Base-by-base conservation (phyloP, 2,797 vertebrate genomes). In the Salarias fasciatus region DNA sequence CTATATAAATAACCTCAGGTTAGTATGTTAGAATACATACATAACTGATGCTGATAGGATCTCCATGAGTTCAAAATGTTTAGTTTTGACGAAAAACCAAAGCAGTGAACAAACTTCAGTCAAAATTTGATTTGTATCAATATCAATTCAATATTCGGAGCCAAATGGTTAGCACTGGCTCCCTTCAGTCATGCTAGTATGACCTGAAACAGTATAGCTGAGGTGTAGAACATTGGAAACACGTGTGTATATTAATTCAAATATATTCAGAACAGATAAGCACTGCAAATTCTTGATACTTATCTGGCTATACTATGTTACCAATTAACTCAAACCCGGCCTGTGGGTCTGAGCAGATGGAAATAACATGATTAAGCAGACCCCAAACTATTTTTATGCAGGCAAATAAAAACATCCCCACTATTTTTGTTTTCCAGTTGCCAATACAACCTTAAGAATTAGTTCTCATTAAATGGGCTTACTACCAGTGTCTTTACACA, bases 1-100 rank as follows among this genome's bases (percentile, higher is more conserved):
- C 10, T 11, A 8, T 43, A 6, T 38, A 3, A 4, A 11, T 3
- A n/a, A 5, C 1, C 3, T 38, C n/a, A 0, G 5, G 0, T 41
- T 42, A n/a, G 14, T 8, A 18, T 41, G 9, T 48, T 54, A 8
- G 0, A 14, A 7, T 33, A 14, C 35, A 30, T 43, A 13, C 7
- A 11, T 28, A 29, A 11, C 24, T 37, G 18, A 30, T 7, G 18
- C 36, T 15, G 51, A 40, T n/a, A n/a, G 8, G 1, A 41, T 38
- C 15, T 11, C 1, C 18, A 42, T 12, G n/a, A 0, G 11, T 13
- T 51, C 29, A 7, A 28, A 11, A 11, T 38, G 28, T 63, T 47
- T 33, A 3, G 3, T 24, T 24, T 24, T n/a, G n/a, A n/a, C n/a
- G n/a, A n/a, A n/a, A n/a, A n/a, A n/a, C n/a, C n/a, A n/a, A n/a